phyloP scores from a whole-genome alignment of 2,888 invertebrate genomes.

The Agrilus mali region DNA sequence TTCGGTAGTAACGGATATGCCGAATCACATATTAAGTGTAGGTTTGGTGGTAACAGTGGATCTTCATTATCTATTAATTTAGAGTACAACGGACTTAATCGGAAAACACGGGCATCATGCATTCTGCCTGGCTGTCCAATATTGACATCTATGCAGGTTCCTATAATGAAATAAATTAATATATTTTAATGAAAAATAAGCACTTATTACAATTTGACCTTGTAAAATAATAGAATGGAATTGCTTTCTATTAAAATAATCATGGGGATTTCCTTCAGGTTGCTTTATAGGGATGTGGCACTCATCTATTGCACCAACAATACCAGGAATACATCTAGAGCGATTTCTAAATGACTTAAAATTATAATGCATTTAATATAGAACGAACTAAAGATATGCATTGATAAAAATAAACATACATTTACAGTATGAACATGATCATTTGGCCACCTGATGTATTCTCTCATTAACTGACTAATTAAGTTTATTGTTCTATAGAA shows the following conservation, averaged over 20 bases:
- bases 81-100: conserved; percentile 6
- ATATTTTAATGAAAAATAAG: too few relatives aligned
- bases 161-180: too few relatives aligned
- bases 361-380: too few relatives aligned
- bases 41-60: conserved; percentile 1
- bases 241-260: conserved; percentile 3
- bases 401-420: too few relatives aligned
- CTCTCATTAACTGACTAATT: too few relatives aligned
- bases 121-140: too few relatives aligned
- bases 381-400: too few relatives aligned
- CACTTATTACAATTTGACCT: too few relatives aligned
- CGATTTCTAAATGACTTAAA: neutral
- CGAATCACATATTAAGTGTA: conserved; percentile 10
- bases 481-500: too few relatives aligned
- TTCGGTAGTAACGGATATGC: conserved; percentile 8
- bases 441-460: too few relatives aligned
- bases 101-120: conserved; percentile 10
- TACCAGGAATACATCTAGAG: conserved; percentile 5
- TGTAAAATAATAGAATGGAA: conserved; percentile 5
- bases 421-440: too few relatives aligned
- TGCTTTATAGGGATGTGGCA: conserved; percentile 8
- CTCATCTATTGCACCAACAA: conserved; percentile 8
- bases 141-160: too few relatives aligned
- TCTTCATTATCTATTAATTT: neutral
- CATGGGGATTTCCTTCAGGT: conserved; percentile 6